These are phyloP conservation scores for Labia minor DNA, from an alignment of 2,888 invertebrate species.

Conservation along the genomic window DNA sequence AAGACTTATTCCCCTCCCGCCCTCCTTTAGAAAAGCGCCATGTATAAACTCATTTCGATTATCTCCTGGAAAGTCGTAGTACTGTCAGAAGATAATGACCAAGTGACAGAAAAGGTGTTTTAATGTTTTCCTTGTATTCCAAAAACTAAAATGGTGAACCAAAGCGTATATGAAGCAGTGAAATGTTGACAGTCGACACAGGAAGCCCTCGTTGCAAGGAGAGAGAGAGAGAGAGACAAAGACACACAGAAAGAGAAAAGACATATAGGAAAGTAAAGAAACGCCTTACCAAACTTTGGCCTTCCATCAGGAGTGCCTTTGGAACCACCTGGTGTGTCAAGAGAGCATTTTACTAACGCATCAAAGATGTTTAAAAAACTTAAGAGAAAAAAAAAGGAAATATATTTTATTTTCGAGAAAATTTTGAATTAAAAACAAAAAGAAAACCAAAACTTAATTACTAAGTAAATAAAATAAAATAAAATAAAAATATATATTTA, in stretches of 20 bases:
- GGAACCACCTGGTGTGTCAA: background rate
- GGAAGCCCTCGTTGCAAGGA: background rate
- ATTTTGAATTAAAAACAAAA: slow-evolving; percentile 16
- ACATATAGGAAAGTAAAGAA: background rate
- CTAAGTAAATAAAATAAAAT: background rate
- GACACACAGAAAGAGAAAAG: slow-evolving; percentile 1
- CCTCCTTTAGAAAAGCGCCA: no score
- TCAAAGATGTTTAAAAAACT: slow-evolving; percentile 18
- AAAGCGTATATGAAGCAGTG: background rate
- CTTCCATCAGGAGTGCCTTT: background rate
- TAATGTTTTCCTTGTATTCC: no score
- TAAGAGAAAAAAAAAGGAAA: slow-evolving; percentile 20
- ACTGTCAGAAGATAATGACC: no score
- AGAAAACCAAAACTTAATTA: slow-evolving; percentile 15
- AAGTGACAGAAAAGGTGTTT: no score
- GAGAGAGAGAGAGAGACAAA: slow-evolving; percentile 14
- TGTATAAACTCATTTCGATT: no score
- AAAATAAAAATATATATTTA: no score
- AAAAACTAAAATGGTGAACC: no score
- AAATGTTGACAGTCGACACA: background rate
- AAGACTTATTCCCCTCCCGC: no score
- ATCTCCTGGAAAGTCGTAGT: no score
- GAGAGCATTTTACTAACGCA: slow-evolving; percentile 14
- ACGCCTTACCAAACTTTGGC: slow-evolving; percentile 22
- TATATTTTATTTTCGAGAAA: no score